Base-by-base conservation (phyloP, 2,888 invertebrate genomes). In the Trisateles emortualis region DNA sequence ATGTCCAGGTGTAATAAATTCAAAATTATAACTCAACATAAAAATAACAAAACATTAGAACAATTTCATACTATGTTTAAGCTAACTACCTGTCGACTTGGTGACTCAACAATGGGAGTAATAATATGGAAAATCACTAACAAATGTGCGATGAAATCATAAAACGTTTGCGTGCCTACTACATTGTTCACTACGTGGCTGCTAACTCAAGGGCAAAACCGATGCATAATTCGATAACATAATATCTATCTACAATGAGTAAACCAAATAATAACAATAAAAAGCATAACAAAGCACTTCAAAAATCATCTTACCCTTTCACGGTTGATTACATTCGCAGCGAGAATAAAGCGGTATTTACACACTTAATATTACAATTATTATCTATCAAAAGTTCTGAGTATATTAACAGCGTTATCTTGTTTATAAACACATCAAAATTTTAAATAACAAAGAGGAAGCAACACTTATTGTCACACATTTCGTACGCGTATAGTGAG, bases 401-500 rank as follows among this genome's bases (percentile, higher is more conserved):
- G 51, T 66, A 66, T 64, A 59, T 53, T 57, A 70, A 70, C 57
- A 62, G 55, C 43, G 56, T 59, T 58, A 72, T 59, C 35, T 57
- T 38, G 68, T 74, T 59, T 79, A 80, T 75, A 82, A 82, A 84
- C 78, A 78, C 78, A 72, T 83, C 65, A 77, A 84, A 86, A 84
- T 81, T 74, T 79, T 84, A 84, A 69, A 81, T 84, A 87, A 83
- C 81, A 86, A 85, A 86, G 82, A 88, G 90, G 91, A 90, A 92
- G 91, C 87, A 88, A 90, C 89, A 90, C 86, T 92, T 92, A 92
- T 92, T 92, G 92, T 92, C 92, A 91, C 90, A 92, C 89, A 84
- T 91, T 92, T 75, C 90, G 86, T 88, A 81, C 87, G 86, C 87
- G 86, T 79, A 74, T 66, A 66, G 70, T 69, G 74, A 73, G 65